phyloP scores from a whole-genome alignment of 2,797 vertebrate genomes.

The Sylvia borin region DNA sequence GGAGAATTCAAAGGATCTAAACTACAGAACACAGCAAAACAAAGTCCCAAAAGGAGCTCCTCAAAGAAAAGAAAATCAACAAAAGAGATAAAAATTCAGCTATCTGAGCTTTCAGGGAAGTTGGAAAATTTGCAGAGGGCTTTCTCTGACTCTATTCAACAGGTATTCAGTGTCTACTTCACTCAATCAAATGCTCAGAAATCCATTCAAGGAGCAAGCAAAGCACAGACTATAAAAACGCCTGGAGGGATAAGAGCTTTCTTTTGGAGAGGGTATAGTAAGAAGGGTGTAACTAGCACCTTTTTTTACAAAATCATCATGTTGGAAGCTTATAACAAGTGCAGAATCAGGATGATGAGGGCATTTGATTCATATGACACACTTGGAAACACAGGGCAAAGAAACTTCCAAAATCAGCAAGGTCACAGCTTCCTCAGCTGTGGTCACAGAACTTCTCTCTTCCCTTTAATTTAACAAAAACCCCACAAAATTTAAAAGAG shows the following conservation, averaged over 20 bases:
- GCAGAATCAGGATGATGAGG: background rate
- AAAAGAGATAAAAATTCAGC: background rate
- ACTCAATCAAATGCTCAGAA: background rate
- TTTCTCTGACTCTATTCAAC: background rate
- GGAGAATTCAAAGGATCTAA: background rate
- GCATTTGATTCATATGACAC: background rate
- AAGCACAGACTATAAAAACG: background rate
- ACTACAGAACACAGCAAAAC: background rate
- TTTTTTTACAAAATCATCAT: background rate
- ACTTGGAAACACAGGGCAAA: background rate
- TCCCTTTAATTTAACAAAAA: background rate
- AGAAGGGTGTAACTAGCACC: background rate
- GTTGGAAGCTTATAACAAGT: background rate
- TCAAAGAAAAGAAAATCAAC: background rate
- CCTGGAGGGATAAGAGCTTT: background rate
- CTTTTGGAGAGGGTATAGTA: background rate
- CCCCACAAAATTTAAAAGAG: background rate
- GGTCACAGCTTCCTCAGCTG: background rate
- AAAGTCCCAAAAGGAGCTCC: background rate
- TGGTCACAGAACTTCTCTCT: background rate
- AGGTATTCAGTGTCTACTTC: background rate
- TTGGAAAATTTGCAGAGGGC: background rate
- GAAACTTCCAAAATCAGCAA: background rate
- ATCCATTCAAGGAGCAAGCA: background rate
- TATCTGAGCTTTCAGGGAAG: background rate